phyloP scores from a whole-genome alignment of 2,113 vertebrate genomes.

The Tachysurus fulvidraco region DNA sequence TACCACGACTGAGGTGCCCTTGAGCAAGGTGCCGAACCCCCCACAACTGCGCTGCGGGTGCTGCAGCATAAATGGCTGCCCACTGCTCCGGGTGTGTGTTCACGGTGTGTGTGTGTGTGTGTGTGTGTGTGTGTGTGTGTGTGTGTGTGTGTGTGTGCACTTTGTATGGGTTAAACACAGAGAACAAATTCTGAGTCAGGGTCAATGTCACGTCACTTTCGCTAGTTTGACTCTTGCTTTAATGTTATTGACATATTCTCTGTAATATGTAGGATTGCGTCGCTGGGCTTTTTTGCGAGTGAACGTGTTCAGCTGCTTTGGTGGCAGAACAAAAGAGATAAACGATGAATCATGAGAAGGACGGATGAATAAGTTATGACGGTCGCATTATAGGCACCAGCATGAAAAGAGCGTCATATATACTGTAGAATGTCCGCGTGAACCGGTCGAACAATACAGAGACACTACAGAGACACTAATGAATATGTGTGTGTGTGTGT shows the following conservation, averaged over 20 bases:
- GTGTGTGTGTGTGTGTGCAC: too few species aligned
- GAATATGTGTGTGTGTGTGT: background rate
- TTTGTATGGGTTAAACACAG: too few species aligned
- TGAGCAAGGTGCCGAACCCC: too few species aligned
- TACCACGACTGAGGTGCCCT: too few species aligned
- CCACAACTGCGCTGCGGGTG: too few species aligned
- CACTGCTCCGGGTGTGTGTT: too few species aligned
- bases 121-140: too few species aligned
- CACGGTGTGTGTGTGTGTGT: too few species aligned
- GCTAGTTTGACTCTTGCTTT: background rate
- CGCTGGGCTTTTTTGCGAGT: background rate
- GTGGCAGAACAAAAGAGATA: background rate
- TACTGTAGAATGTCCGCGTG: background rate
- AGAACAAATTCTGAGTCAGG: too few species aligned
- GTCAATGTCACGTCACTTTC: too few species aligned
- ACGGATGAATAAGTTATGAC: background rate
- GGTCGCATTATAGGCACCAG: background rate
- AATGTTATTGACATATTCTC: background rate
- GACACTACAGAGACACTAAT: background rate
- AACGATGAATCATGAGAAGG: background rate
- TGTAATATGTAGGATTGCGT: conserved; percentile 11
- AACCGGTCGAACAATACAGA: background rate
- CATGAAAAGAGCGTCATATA: background rate
- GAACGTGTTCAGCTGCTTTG: conserved; percentile 2
- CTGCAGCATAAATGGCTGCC: too few species aligned